These are phyloP conservation scores for Cyanoderma ruficeps DNA, from an alignment of 2,113 vertebrate genomes.

Conservation along the genomic window DNA sequence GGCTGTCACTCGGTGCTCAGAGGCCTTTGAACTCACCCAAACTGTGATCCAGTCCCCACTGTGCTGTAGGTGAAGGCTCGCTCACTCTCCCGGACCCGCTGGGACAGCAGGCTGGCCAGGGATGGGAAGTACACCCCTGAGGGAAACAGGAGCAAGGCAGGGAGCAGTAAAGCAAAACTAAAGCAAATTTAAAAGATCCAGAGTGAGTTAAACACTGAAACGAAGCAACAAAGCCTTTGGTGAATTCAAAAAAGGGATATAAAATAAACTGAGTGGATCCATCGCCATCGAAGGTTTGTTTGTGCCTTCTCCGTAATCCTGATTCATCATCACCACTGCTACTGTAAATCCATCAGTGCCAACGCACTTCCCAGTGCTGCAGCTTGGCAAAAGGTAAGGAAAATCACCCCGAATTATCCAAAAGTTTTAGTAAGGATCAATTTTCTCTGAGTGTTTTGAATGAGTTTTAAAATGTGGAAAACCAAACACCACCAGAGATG, in stretches of 20 bases:
- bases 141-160: background rate
- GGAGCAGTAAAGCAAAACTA: background rate
- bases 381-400: background rate
- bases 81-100: conserved; percentile 88
- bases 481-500: background rate
- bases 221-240: background rate
- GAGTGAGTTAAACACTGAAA: background rate
- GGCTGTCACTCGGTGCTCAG: background rate
- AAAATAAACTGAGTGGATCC: background rate
- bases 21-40: conserved; percentile 82
- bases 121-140: conserved; percentile 77
- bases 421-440: background rate
- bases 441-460: background rate
- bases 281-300: fast-evolving
- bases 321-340: background rate
- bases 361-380: background rate
- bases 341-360: background rate
- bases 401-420: background rate
- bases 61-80: conserved; percentile 92
- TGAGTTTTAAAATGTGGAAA: background rate
- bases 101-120: conserved; percentile 84
- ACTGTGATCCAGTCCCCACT: conserved; percentile 90
- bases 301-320: background rate
- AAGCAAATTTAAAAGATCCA: background rate
- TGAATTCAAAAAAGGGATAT: background rate